Percentiles rank a stretch among this genome's conserved stretches.
phyloP scores from a whole-genome alignment of 2,888 invertebrate genomes.

The Amphipoea oculea region DNA sequence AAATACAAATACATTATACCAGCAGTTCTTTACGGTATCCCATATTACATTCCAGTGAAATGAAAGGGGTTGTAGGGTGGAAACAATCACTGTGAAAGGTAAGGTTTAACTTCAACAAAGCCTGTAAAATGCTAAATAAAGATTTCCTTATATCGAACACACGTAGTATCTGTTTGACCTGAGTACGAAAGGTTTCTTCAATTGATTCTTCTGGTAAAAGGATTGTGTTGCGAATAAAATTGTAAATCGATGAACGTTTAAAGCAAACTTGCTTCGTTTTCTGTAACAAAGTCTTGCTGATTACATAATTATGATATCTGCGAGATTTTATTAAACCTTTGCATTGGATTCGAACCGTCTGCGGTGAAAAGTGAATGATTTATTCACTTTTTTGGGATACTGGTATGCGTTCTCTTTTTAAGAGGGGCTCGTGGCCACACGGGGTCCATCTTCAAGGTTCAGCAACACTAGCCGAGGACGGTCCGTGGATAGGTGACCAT shows the following conservation, averaged over 20 bases:
- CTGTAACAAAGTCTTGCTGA: background rate
- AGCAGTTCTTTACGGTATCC: constrained; percentile 28
- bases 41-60: constrained; percentile 57
- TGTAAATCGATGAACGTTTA: constrained; percentile 28
- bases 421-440: background rate
- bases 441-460: background rate
- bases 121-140: constrained; percentile 76
- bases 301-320: background rate
- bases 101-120: constrained; percentile 75
- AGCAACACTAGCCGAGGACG: no score
- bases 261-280: background rate
- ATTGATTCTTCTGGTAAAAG: constrained; percentile 64
- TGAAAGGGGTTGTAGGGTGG: constrained; percentile 69
- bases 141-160: constrained; percentile 72
- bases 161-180: constrained; percentile 63
- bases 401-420: background rate
- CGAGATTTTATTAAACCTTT: background rate
- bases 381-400: background rate
- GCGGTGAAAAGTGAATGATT: background rate
- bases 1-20: constrained; percentile 23
- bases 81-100: constrained; percentile 83
- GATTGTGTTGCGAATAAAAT: constrained; percentile 56
- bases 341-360: background rate
- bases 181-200: constrained; percentile 51
- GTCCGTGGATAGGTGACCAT: no score